phyloP scores from a whole-genome alignment of 2,797 vertebrate species.

The Oophaga sylvatica region DNA sequence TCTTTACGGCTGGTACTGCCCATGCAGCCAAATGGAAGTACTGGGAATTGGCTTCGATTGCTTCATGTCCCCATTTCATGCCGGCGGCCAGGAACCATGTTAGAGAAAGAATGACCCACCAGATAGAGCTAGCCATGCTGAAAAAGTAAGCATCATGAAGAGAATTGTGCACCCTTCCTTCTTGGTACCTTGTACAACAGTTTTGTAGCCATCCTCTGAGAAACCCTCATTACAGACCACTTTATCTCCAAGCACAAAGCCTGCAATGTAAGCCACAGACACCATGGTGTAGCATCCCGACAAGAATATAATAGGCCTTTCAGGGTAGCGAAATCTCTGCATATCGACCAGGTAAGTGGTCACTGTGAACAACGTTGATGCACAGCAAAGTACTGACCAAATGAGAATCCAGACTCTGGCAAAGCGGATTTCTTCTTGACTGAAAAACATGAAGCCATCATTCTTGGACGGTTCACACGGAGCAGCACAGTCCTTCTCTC shows the following conservation, averaged over 20 bases:
- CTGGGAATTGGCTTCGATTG: conserved; percentile 95
- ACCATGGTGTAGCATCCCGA: conserved; percentile 98
- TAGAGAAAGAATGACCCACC: conserved; percentile 97
- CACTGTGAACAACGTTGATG: conserved; percentile 93
- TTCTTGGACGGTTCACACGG: conserved; percentile 87
- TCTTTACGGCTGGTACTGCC: conserved; percentile 94
- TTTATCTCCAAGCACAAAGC: conserved; percentile 87
- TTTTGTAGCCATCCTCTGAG: conserved; percentile 85
- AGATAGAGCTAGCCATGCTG: conserved; percentile 96
- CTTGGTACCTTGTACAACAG: conserved; percentile 95
- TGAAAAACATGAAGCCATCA: conserved; percentile 92
- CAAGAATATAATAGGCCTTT: conserved; percentile 94
- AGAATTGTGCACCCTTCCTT: conserved; percentile 97
- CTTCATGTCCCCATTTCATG: conserved; percentile 98
- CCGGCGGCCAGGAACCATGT: conserved; percentile 97
- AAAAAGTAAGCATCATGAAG: conserved; percentile 99
- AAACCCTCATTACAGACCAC: conserved; percentile 92
- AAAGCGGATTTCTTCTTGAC: conserved; percentile 89
- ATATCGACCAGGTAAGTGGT: conserved; percentile 96
- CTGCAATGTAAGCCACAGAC: conserved; percentile 91
- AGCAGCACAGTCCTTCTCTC: conserved; percentile 88
- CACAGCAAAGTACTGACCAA: conserved; percentile 93
- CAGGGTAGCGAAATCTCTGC: conserved; percentile 95
- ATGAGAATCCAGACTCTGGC: conserved; percentile 94
- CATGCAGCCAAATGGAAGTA: conserved; percentile 96